Evolutionary conservation across 1,140 invertebrate genomes (phyloP).

Genomic region (Laupala kohalensis): DNA sequence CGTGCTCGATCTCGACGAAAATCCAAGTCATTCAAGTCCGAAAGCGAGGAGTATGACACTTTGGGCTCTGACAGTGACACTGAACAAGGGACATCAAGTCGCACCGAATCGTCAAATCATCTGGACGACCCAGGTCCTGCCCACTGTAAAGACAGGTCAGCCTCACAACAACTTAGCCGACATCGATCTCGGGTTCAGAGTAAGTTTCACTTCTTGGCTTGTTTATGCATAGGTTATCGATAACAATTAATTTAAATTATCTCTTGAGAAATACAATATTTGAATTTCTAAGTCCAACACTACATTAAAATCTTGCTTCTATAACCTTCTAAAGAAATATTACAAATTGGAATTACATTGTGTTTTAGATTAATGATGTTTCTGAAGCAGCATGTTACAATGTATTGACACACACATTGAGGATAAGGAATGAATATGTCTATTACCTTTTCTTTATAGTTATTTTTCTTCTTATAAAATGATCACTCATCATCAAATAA

Average conservation of each 20-base stretch:
- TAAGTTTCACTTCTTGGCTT: neutral
- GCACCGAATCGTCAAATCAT: constrained; percentile 15
- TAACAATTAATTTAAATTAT: neutral
- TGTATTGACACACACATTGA: too few relatives aligned
- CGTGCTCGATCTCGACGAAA: constrained; percentile 1
- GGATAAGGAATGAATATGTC: too few relatives aligned
- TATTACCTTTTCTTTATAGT: too few relatives aligned
- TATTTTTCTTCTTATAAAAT: too few relatives aligned
- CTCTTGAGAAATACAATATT: neutral
- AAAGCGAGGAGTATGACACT: constrained; percentile 25
- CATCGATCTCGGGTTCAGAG: neutral
- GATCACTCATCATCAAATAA: too few relatives aligned
- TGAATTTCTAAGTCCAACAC: too few relatives aligned
- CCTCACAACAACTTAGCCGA: neutral
- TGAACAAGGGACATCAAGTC: constrained; percentile 14
- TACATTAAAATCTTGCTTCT: too few relatives aligned
- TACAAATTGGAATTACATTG: too few relatives aligned
- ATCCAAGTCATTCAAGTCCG: constrained; percentile 13
- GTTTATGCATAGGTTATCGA: neutral
- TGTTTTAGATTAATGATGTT: too few relatives aligned
- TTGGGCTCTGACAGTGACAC: constrained; percentile 22
- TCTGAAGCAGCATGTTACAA: too few relatives aligned
- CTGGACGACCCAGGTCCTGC: constrained; percentile 8
- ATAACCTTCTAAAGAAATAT: too few relatives aligned
- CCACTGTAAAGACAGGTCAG: neutral